Base-by-base conservation (phyloP, 2,888 invertebrate species). In the Coenonympha glycerion region DNA sequence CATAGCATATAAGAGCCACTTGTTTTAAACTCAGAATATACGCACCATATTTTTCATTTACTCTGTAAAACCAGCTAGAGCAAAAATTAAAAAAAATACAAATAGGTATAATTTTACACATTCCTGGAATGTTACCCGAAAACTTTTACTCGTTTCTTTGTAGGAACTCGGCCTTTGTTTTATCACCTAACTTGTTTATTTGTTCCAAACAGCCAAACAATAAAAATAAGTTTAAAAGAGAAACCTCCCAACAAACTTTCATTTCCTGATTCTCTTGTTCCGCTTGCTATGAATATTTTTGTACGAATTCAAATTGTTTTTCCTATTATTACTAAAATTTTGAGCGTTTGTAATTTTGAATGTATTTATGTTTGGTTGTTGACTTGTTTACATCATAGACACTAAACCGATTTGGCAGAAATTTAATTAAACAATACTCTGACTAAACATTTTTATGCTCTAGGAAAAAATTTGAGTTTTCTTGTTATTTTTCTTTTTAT, bases 191-290 rank as follows among this genome's bases (percentile, higher is more conserved):
- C 41, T 41, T 28, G 18, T 52, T 48, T 47, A 37, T 26, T 33
- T 44, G 39, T 44, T 44, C 21, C 37, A 48, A 52, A 42, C 33
- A 52, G 13, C 22, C 39, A 36, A 18, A 47, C 28, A 34, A 19
- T 8, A 28, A 30, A 22, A 13, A 24, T 22, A 39, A 39, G 15
- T 39, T 22, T n/a, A 21, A 36, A 19, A 36, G 36, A 9, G 36
- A 19, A 36, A 36, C 36, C 36, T 19, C 6, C n/a, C 3, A 36
- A 36, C 33, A 18, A 33, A 33, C 19, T 36, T 36, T 19, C 2
- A 21, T 36, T 36, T 36, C 36, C 36, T 19, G 36, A 19, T 36
- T 36, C 19, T 11, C 19, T 19, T 11, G 6, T 36, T 21, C 8
- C n/a, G 36, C 36, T 36, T 36, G 21, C 21, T 11, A 19, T n/a